Evolutionary conservation across 2,113 vertebrate species (phyloP).

Genomic region (Neotoma lepida): DNA sequence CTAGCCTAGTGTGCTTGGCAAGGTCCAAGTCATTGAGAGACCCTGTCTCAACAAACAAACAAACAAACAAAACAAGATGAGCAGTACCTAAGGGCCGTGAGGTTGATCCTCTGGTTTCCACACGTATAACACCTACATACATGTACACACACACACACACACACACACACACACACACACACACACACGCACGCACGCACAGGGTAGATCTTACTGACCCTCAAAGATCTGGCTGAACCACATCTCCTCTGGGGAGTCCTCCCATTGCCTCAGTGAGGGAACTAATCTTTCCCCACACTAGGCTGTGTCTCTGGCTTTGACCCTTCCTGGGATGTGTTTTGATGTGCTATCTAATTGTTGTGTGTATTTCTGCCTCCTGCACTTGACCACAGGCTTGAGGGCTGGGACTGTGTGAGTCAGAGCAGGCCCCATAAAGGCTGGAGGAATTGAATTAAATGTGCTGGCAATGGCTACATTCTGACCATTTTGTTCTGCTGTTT

Average conservation of each 20-base stretch:
- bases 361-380: slow-evolving; percentile 63
- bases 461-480: slow-evolving; percentile 50
- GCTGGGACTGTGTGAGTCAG: slow-evolving; percentile 65
- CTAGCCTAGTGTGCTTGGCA: neutral
- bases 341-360: slow-evolving; percentile 35
- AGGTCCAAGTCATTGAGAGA: neutral
- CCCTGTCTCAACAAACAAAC: neutral
- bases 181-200: neutral
- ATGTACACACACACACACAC: neutral
- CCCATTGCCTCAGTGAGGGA: neutral
- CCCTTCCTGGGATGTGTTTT: slow-evolving; percentile 50
- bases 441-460: slow-evolving; percentile 76
- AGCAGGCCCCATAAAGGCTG: slow-evolving; percentile 62
- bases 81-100: neutral
- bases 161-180: neutral
- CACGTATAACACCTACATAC: neutral
- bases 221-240: neutral
- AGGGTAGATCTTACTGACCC: neutral
- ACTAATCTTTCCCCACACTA: neutral
- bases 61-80: neutral
- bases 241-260: slow-evolving; percentile 40
- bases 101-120: neutral
- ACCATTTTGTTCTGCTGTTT: slow-evolving; percentile 52
- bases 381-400: slow-evolving; percentile 62
- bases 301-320: neutral